Percentiles rank a stretch among this genome's conserved stretches.
Conservation (phyloP, 2,113 vertebrate species). For the Gymnorhina tibicen region DNA sequence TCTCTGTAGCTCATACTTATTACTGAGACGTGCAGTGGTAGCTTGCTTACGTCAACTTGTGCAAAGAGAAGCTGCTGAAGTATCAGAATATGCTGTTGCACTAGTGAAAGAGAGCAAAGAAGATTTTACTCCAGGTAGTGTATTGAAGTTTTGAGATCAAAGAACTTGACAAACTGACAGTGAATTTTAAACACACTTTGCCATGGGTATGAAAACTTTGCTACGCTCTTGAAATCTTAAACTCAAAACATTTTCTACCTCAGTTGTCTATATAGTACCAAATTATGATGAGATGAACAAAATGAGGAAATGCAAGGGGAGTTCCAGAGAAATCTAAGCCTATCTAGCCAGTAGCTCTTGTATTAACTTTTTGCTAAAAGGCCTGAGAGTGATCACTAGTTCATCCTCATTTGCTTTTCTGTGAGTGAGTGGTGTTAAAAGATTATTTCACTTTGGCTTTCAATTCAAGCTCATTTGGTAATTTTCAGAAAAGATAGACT, state of each 20-base stretch:
- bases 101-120: slow-evolving; percentile 82
- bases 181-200: neutral
- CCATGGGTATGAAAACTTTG: neutral
- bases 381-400: neutral
- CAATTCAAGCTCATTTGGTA: neutral
- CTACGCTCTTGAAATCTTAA: neutral
- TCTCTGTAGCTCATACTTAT: slow-evolving; percentile 86
- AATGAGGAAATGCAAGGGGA: neutral
- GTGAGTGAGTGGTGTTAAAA: neutral
- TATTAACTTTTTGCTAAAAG: neutral
- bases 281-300: neutral
- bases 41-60: slow-evolving; percentile 89
- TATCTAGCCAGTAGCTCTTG: neutral
- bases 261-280: neutral
- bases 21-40: slow-evolving; percentile 83
- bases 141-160: neutral
- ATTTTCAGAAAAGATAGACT: neutral
- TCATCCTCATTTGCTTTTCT: neutral
- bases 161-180: neutral
- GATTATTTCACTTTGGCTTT: neutral
- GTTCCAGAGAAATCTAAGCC: neutral
- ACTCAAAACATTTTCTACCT: neutral
- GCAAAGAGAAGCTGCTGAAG: slow-evolving; percentile 87
- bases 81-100: slow-evolving; percentile 83
- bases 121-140: slow-evolving; percentile 79